phyloP scores from a whole-genome alignment of 37 sponge, comb jelly and placozoan genomes.

The Aplysina aerophoba region DNA sequence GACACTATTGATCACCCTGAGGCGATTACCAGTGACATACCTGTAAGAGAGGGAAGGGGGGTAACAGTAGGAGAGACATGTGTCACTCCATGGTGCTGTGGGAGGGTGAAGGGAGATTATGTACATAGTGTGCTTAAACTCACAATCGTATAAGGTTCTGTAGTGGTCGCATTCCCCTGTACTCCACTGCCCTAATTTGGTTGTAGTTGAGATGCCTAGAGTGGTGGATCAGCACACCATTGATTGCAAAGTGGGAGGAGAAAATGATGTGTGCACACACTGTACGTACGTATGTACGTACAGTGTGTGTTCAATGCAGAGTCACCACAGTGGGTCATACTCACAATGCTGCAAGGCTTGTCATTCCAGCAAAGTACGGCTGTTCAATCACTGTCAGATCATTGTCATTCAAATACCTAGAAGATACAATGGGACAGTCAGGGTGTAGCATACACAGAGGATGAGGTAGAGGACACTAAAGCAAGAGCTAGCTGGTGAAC shows the following conservation, averaged over 20 bases:
- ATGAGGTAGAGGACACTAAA: no score
- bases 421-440: background rate
- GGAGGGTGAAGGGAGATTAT: no score
- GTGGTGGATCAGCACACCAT: background rate
- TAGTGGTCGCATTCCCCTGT: slow-evolving; percentile 8
- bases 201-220: slow-evolving; percentile 11
- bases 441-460: no score
- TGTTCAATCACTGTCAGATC: background rate
- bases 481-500: no score
- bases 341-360: background rate
- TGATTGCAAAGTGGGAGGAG: no score
- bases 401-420: slow-evolving; percentile 23
- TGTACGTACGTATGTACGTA: background rate
- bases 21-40: slow-evolving; percentile 26
- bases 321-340: background rate
- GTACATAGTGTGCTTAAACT: no score
- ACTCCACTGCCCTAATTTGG: background rate
- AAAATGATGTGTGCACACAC: background rate
- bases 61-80: background rate
- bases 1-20: background rate
- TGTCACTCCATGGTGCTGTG: background rate
- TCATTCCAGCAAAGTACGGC: slow-evolving; percentile 21
- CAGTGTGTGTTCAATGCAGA: background rate
- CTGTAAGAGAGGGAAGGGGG: background rate
- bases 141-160: background rate